Percentiles rank a stretch among this genome's conserved stretches.
phyloP scores from a whole-genome alignment of 2,888 invertebrate genomes.

The Drosophila putrida region DNA sequence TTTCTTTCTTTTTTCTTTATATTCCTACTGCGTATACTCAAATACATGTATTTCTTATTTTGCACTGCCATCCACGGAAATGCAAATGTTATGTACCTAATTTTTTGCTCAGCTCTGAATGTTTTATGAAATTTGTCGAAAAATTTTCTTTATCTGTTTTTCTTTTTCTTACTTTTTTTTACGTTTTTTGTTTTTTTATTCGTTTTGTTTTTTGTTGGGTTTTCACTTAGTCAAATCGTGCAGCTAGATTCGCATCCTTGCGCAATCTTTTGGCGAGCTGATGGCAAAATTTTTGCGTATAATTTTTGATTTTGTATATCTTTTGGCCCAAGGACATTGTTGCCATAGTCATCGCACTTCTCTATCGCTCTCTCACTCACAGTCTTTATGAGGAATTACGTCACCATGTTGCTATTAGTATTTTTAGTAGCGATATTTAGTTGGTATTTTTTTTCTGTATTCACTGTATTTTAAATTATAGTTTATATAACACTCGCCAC shows the following conservation, averaged over 20 bases:
- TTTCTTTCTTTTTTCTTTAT: constrained; percentile 15
- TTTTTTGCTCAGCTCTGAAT: constrained; percentile 44
- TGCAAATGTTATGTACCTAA: constrained; percentile 72
- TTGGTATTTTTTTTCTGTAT: constrained; percentile 16
- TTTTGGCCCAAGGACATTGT: constrained; percentile 81
- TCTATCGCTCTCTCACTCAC: not conserved
- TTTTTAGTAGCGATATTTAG: constrained; percentile 13
- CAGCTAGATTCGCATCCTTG: constrained; percentile 65
- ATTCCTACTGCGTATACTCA: constrained; percentile 27
- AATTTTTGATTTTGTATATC: constrained; percentile 79
- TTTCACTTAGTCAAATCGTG: constrained; percentile 65
- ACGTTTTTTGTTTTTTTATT: constrained; percentile 2
- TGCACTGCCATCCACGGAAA: constrained; percentile 41
- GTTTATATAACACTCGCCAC: constrained; percentile 56
- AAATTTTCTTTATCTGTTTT: constrained; percentile 17
- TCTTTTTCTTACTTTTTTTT: not conserved
- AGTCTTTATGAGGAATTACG: constrained; percentile 48
- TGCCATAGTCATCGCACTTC: constrained; percentile 25
- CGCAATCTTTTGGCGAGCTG: constrained; percentile 72
- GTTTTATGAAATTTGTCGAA: constrained; percentile 48
- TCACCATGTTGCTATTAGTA: constrained; percentile 64
- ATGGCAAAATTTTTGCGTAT: constrained; percentile 75
- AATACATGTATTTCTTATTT: constrained; percentile 3
- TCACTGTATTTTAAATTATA: constrained; percentile 22
- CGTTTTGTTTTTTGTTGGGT: constrained; percentile 3